Conservation (phyloP, 1,140 invertebrate species). For the Uloborus diversus region DNA sequence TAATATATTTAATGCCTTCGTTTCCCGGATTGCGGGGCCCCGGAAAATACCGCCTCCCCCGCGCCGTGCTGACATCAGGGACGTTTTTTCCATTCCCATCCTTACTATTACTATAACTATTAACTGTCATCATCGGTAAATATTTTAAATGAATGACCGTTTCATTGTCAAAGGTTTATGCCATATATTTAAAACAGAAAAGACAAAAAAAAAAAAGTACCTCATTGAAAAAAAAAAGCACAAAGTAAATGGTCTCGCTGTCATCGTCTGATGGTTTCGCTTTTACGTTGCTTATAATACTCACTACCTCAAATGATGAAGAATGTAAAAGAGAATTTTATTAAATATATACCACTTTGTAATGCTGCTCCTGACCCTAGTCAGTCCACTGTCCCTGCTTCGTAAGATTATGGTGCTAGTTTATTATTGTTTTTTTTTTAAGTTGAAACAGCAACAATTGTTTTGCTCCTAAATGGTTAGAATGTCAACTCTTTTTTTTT, state of each 20-base stretch:
- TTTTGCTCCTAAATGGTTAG: too few relatives aligned
- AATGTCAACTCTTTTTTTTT: conserved; percentile 27
- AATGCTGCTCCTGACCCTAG: conserved; percentile 51
- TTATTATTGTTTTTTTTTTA: conserved; percentile 29
- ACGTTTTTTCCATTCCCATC: conserved; percentile 41
- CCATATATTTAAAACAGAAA: conserved; percentile 36
- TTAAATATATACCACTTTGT: conserved; percentile 10
- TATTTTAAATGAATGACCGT: conserved; percentile 49
- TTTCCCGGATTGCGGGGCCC: conserved; percentile 6
- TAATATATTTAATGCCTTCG: conserved; percentile 47
- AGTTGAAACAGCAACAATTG: too few relatives aligned
- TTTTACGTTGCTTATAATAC: conserved; percentile 43
- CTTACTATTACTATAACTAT: conserved; percentile 5
- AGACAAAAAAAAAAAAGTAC: conserved; percentile 14
- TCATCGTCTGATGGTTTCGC: not conserved
- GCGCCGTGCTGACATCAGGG: conserved; percentile 34
- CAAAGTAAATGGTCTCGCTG: conserved; percentile 13
- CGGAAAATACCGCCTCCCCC: not conserved
- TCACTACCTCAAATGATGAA: conserved; percentile 47
- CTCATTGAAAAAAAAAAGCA: conserved; percentile 39
- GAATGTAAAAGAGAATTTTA: conserved; percentile 39
- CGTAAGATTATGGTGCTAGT: conserved; percentile 51
- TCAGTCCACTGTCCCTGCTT: conserved; percentile 49
- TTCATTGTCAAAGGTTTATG: conserved; percentile 43
- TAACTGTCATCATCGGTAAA: conserved; percentile 20